These are phyloP conservation scores for Bombus haemorrhoidalis DNA, from an alignment of 1,140 invertebrate genomes.

Conservation along the genomic window DNA sequence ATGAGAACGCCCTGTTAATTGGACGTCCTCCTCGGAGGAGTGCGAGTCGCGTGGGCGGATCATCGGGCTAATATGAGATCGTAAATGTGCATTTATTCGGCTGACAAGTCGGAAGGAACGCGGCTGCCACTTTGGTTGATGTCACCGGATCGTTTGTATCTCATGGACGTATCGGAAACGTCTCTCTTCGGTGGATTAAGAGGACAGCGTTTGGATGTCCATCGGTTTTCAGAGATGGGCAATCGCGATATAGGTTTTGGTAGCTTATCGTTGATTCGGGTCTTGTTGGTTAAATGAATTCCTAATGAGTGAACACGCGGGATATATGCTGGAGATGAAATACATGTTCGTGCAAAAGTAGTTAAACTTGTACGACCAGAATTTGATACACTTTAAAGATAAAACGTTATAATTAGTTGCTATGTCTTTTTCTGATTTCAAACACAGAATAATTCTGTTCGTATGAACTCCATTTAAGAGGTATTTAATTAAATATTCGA, in stretches of 20 bases:
- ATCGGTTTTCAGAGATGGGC: not conserved
- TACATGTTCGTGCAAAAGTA: no score
- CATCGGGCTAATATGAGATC: slow-evolving; percentile 50
- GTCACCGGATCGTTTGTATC: not conserved
- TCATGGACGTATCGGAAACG: not conserved
- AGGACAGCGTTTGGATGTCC: not conserved
- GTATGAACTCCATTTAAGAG: no score
- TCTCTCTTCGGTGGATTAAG: slow-evolving; percentile 1
- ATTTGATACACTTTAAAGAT: no score
- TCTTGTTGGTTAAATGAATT: not conserved
- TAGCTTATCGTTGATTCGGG: not conserved
- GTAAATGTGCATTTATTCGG: slow-evolving; percentile 20
- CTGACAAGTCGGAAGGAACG: slow-evolving; percentile 34
- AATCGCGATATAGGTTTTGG: not conserved
- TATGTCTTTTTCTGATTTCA: no score
- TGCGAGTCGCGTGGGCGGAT: slow-evolving; percentile 35
- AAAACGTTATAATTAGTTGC: no score
- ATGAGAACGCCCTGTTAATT: slow-evolving; percentile 56
- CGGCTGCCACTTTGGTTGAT: not conserved
- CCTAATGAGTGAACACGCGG: no score
- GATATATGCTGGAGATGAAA: no score
- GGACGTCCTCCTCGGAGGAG: slow-evolving; percentile 1
- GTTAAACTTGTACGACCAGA: no score
- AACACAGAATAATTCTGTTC: no score
- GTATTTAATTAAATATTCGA: no score